Evolutionary conservation across 1,140 invertebrate genomes (phyloP).

Genomic region (Sycobia sp.): DNA sequence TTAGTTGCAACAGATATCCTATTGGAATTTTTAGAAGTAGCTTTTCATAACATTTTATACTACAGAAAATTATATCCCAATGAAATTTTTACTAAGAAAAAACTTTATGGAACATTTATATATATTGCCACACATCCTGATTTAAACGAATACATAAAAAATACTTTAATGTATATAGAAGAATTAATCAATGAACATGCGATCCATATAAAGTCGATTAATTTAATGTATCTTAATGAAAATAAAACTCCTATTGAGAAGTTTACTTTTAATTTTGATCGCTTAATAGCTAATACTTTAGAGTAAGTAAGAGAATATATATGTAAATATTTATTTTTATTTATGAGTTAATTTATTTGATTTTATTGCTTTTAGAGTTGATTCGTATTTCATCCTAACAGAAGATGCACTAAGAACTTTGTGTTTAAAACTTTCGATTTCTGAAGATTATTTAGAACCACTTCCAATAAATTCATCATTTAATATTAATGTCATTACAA

Average conservation of each 20-base stretch:
- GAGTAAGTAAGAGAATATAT: too few relatives aligned
- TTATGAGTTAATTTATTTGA: slow-evolving; percentile 13
- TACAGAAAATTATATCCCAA: slow-evolving; percentile 65
- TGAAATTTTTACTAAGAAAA: slow-evolving; percentile 65
- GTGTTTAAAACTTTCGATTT: slow-evolving; percentile 63
- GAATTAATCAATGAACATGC: slow-evolving; percentile 57
- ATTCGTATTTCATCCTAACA: slow-evolving; percentile 66
- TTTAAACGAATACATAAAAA: slow-evolving; percentile 66
- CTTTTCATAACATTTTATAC: slow-evolving; percentile 66
- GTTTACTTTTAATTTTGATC: slow-evolving; percentile 65
- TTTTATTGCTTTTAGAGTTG: slow-evolving; percentile 45
- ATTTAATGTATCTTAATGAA: slow-evolving; percentile 55
- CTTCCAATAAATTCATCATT: slow-evolving; percentile 64
- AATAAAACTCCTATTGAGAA: slow-evolving; percentile 56
- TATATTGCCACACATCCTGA: slow-evolving; percentile 66
- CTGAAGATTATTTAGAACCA: slow-evolving; percentile 57
- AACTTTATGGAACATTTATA: slow-evolving; percentile 65
- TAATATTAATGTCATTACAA: slow-evolving; percentile 63
- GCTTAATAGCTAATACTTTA: slow-evolving; percentile 36
- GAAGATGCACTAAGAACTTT: slow-evolving; percentile 67
- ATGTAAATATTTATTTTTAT: too few relatives aligned
- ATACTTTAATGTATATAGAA: slow-evolving; percentile 59
- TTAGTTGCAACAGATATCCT: slow-evolving; percentile 54
- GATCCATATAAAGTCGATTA: slow-evolving; percentile 55
- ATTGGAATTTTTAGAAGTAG: slow-evolving; percentile 66